Base-by-base conservation (phyloP, 2,888 invertebrate genomes). In the Kryphioiulus occultus region DNA sequence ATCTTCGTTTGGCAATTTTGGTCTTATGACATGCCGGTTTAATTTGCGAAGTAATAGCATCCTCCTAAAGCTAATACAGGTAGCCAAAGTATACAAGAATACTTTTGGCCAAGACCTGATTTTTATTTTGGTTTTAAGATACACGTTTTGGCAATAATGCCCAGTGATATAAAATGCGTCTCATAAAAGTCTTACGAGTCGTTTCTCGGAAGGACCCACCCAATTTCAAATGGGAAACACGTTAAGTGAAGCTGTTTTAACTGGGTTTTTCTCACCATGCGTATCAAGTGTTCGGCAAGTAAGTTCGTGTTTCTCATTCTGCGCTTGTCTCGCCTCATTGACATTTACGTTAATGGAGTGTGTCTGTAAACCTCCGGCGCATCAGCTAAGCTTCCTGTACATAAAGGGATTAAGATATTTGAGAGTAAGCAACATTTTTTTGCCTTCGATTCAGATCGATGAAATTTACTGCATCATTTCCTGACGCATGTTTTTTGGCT, bases 351-450 rank as follows among this genome's bases (percentile, higher is more conserved):
- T 68, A 68, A 68, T 68, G 68, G 26, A 68, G 68, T 68, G 68
- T 68, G 68, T n/a, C 68, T 68, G 68, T 68, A 68, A 68, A 68
- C 68, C 68, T 68, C 7, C 10, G 68, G 68, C 22, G 26, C 26
- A 22, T 10, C 68, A 68, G 5, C 68, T 68, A 68, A 68, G 68
- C 68, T 68, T 68, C 68, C 68, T 68, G 68, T 68, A 68, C 68
- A 26, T 68, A 68, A 68, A 26, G 68, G 68, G 68, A 68, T 68
- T 68, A 68, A 68, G 68, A 26, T 68, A 68, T 68, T 68, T 68
- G 68, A 68, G 26, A 68, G 68, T 68, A 68, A 68, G 68, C 68
- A 68, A 68, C 68, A 68, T 68, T 68, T 68, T 53, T 47, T 68
- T 26, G 4, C 19, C 53, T 68, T 68, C 68, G 22, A 68, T 68